Evolutionary conservation across 2,888 invertebrate species (phyloP), one percentile per base, ranked within the genome.

Genomic region (Lasioglossum pauxillum): DNA sequence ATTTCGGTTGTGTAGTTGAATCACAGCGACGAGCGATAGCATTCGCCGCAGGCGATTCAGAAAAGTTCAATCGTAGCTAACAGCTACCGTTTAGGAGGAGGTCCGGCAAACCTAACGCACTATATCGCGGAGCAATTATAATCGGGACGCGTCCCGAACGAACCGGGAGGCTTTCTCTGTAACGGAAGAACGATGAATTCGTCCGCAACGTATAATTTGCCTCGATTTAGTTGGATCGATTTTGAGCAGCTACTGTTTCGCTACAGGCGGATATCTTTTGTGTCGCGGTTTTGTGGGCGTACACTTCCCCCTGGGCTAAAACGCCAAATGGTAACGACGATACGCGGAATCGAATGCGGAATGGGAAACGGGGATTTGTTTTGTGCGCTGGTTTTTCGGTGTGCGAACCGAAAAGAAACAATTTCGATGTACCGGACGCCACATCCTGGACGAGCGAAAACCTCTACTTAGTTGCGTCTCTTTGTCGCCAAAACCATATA

Each of bases 191-290:
- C 83, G 92, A 35, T 89, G 92, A 93, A 93, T 92, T 91, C 92
- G 92, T 91, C 92, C 91, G 92, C 93, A 94, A 93, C 93, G 93
- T 95, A 94, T 95, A 95, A 95, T 95, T 95, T 94, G 92, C 92
- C 91, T 92, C 92, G 93, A 92, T 93, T 92, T 90, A 90, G 91
- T 83, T 88, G 91, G 92, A 94, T 95, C 94, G 94, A 94, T 94
- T 94, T 93, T 94, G 93, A 93, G 91, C 93, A 92, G 93, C 94
- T 93, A 94, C 94, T 92, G 94, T 94, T 93, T 95, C 92, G 94
- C 94, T 94, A 94, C 92, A 93, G 92, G 94, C 95, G 94, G 94
- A 95, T 94, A 95, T 95, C 94, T 94, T 94, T 95, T 95, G 95
- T 95, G 94, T 93, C 91, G 92, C 93, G 92, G 91, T 91, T 91